These are phyloP conservation scores for Artemisiospiza belli DNA, from an alignment of 2,113 vertebrate species.

Conservation along the genomic window DNA sequence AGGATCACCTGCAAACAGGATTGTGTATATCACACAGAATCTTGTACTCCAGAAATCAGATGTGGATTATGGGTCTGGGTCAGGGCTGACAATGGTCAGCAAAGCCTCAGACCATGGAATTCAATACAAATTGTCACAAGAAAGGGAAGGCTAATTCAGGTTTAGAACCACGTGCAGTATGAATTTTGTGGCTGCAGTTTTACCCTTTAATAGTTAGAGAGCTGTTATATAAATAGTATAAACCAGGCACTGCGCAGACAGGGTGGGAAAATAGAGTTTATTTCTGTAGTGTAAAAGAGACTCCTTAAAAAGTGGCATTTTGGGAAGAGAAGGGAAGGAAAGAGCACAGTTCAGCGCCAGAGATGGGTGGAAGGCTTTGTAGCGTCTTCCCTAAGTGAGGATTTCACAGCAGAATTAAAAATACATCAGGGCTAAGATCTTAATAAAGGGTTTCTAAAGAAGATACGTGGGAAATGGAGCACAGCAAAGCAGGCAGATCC, in stretches of 20 bases:
- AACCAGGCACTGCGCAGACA: neutral
- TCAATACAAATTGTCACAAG: neutral
- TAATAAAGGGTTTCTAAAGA: neutral
- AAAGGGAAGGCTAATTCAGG: neutral
- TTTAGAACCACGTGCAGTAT: neutral
- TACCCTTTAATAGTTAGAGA: neutral
- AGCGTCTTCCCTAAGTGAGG: neutral
- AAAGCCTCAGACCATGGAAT: neutral
- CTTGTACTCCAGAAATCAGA: neutral
- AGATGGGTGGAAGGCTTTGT: neutral
- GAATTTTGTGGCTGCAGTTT: neutral
- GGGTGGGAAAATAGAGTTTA: neutral
- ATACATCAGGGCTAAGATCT: neutral
- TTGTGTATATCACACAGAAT: neutral
- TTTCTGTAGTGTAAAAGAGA: neutral
- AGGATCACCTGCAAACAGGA: neutral
- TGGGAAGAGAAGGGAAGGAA: neutral
- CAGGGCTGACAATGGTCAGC: neutral
- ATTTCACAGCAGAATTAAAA: neutral
- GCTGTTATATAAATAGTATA: neutral
- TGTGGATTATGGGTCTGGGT: neutral
- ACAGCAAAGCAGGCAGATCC: neutral
- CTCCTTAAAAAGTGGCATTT: neutral
- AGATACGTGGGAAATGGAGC: neutral
- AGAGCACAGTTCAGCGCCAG: rapidly evolving